These are phyloP conservation scores for Musca domestica DNA, from an alignment of 1,140 invertebrate genomes.

Conservation along the genomic window DNA sequence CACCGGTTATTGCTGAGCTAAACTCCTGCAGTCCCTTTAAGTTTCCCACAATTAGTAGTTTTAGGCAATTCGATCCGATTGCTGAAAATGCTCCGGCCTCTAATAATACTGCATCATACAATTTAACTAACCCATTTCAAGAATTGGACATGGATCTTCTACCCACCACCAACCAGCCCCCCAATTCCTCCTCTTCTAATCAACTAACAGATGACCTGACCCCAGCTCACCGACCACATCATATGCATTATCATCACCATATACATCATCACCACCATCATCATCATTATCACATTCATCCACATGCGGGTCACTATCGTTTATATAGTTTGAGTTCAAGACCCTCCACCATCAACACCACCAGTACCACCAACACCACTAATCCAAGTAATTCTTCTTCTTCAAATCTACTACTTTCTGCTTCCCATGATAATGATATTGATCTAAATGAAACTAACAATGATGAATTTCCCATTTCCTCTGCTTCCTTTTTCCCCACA, in stretches of 20 bases:
- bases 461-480: constrained; percentile 19
- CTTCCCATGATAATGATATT: no score
- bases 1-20: constrained; percentile 29
- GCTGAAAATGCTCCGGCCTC: constrained; percentile 29
- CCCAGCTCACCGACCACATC: constrained; percentile 6
- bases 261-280: neutral
- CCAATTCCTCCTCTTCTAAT: no score
- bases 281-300: constrained; percentile 1
- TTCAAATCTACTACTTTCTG: constrained; percentile 32
- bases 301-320: no score
- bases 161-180: no score
- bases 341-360: neutral
- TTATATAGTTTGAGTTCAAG: no score
- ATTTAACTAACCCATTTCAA: neutral
- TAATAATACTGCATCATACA: neutral
- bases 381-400: constrained; percentile 17
- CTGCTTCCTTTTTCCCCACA: constrained; percentile 6
- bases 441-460: constrained; percentile 20
- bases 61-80: constrained; percentile 42
- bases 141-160: no score
- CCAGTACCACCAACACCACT: constrained; percentile 24
- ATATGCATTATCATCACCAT: constrained; percentile 4
- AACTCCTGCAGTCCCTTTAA: constrained; percentile 39
- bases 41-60: constrained; percentile 31
- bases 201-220: neutral